phyloP scores from a whole-genome alignment of 2,797 vertebrate genomes.

The Aplochiton taeniatus region DNA sequence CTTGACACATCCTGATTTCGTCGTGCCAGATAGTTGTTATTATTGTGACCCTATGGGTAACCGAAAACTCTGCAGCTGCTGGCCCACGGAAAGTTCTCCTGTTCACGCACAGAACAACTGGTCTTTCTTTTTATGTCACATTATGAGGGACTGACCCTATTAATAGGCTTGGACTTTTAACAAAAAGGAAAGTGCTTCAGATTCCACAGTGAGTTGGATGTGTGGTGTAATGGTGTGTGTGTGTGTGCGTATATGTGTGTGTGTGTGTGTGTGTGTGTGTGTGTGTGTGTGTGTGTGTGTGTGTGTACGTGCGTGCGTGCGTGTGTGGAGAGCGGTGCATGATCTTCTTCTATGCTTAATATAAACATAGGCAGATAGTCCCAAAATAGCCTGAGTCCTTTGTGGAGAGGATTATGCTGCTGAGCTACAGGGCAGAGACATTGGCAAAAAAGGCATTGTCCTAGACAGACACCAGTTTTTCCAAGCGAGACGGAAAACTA shows the following conservation, averaged over 20 bases:
- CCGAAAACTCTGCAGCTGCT: constrained; percentile 51
- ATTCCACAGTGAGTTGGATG: constrained; percentile 32
- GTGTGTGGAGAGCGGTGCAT: not conserved
- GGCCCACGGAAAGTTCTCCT: constrained; percentile 51
- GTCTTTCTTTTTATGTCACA: constrained; percentile 51
- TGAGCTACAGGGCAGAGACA: not conserved
- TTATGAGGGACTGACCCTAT: constrained; percentile 41
- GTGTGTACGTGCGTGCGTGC: not conserved
- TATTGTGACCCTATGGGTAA: constrained; percentile 1
- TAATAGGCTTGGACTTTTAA: constrained; percentile 53
- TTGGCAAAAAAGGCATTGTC: constrained; percentile 7
- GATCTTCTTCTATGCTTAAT: constrained; percentile 1
- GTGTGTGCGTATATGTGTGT: not conserved
- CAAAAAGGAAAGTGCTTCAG: constrained; percentile 49
- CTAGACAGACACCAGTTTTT: not conserved
- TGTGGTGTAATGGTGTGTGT: constrained; percentile 12
- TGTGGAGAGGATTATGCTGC: constrained; percentile 1
- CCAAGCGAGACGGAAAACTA: not conserved
- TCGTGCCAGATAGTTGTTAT: not conserved
- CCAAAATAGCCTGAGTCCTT: constrained; percentile 6
- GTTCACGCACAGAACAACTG: constrained; percentile 63
- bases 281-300: constrained; percentile 10
- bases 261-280: constrained; percentile 1
- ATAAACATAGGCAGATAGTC: not conserved
- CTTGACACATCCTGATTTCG: too few species aligned